Conservation (phyloP, 2,888 invertebrate species). For the Rhamnusium bicolor region DNA sequence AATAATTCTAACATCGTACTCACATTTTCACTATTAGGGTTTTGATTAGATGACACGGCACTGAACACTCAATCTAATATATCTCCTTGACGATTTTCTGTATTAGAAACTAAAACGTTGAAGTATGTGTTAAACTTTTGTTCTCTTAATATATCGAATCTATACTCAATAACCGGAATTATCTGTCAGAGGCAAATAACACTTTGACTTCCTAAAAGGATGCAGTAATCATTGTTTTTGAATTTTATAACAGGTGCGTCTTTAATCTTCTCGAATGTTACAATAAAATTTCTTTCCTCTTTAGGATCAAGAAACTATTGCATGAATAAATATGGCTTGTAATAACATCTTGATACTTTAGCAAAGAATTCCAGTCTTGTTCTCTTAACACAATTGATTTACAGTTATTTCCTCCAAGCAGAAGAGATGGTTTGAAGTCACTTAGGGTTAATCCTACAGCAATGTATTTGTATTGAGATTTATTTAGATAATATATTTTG, state of each 20-base stretch:
- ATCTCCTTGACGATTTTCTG: not conserved
- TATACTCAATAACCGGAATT: slow-evolving; percentile 7
- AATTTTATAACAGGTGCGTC: not conserved
- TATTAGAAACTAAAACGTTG: not conserved
- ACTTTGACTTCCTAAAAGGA: not conserved
- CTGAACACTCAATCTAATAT: not conserved
- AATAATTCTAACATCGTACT: slow-evolving; percentile 10
- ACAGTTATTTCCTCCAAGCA: too few relatives aligned
- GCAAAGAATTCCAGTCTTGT: too few relatives aligned
- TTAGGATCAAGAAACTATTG: not conserved
- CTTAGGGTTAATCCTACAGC: too few relatives aligned
- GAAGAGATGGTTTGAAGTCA: too few relatives aligned
- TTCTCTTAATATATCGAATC: slow-evolving; percentile 3
- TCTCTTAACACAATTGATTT: too few relatives aligned
- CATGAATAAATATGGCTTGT: too few relatives aligned
- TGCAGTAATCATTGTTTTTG: not conserved
- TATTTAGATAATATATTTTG: too few relatives aligned
- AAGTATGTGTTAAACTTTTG: slow-evolving; percentile 3
- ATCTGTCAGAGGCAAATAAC: slow-evolving; percentile 5
- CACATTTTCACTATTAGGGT: slow-evolving; percentile 6
- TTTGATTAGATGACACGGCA: not conserved
- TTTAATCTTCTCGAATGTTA: not conserved
- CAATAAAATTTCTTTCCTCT: slow-evolving; percentile 5
- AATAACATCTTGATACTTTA: too few relatives aligned
- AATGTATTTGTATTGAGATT: too few relatives aligned